phyloP scores from a whole-genome alignment of 2,797 vertebrate species.

The Eospalax fontanierii region DNA sequence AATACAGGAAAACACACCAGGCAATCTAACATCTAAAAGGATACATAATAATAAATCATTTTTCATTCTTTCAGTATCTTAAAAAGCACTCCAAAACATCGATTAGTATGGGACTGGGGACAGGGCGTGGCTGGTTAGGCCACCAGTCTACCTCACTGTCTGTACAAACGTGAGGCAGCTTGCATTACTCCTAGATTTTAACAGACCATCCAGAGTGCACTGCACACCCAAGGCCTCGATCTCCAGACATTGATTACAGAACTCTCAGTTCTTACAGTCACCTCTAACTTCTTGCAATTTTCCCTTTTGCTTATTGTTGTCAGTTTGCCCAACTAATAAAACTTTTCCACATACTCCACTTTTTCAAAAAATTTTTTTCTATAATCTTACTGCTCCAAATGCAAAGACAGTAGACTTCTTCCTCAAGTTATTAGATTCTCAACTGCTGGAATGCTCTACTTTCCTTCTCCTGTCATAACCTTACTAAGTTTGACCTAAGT shows the following conservation, averaged over 20 bases:
- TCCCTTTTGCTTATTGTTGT: background rate
- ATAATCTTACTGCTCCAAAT: background rate
- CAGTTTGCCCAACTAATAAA: slow-evolving; percentile 31
- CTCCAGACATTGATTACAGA: background rate
- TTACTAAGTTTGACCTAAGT: slow-evolving; percentile 26
- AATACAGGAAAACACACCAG: slow-evolving; percentile 32
- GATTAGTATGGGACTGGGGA: background rate
- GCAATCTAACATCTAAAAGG: background rate
- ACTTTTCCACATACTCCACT: slow-evolving; percentile 25
- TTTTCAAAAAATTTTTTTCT: slow-evolving; percentile 17
- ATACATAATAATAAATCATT: background rate
- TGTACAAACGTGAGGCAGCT: background rate
- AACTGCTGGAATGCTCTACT: background rate
- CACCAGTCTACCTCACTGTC: background rate
- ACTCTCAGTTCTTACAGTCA: background rate
- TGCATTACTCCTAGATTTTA: background rate
- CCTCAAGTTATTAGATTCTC: background rate
- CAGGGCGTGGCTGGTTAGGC: too few species aligned
- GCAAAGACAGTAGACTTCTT: background rate
- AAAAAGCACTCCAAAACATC: slow-evolving; percentile 24
- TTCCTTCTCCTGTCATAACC: background rate
- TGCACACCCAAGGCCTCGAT: background rate
- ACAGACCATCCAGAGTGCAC: background rate
- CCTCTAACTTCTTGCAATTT: background rate
- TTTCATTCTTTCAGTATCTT: slow-evolving; percentile 26